Evolutionary conservation across 2,797 vertebrate genomes (phyloP).

Genomic region (Cynodonichthys magdalenae): DNA sequence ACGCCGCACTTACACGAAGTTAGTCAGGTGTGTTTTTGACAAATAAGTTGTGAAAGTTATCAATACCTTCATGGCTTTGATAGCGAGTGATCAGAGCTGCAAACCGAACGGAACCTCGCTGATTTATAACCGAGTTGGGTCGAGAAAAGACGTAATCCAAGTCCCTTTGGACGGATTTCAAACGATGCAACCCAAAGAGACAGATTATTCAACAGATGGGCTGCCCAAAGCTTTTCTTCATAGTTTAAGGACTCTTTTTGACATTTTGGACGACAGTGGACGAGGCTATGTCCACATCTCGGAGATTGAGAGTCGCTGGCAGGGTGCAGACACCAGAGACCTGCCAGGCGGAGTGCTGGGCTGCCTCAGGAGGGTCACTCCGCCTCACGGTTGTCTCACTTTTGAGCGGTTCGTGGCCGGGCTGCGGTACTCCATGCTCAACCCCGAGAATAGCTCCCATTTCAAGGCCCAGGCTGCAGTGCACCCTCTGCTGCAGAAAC

Average conservation of each 20-base stretch:
- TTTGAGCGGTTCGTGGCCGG: slow-evolving; percentile 94
- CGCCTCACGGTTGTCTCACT: slow-evolving; percentile 90
- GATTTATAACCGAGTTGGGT: slow-evolving; percentile 49
- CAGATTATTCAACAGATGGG: slow-evolving; percentile 80
- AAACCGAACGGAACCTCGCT: slow-evolving; percentile 58
- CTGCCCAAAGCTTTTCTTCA: slow-evolving; percentile 90
- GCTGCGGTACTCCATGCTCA: slow-evolving; percentile 87
- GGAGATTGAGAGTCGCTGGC: slow-evolving; percentile 97
- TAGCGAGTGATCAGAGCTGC: slow-evolving; percentile 73
- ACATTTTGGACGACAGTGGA: slow-evolving; percentile 91
- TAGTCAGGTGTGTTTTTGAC: slow-evolving; percentile 18
- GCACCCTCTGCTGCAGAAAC: slow-evolving; percentile 59
- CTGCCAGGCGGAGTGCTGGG: slow-evolving; percentile 88
- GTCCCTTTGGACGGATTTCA: slow-evolving; percentile 38
- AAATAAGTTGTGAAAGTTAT: neutral
- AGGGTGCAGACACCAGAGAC: slow-evolving; percentile 85
- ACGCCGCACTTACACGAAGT: neutral
- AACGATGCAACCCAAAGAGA: slow-evolving; percentile 65
- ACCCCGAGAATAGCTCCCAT: slow-evolving; percentile 73
- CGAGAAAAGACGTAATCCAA: slow-evolving; percentile 48
- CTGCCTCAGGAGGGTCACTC: slow-evolving; percentile 86
- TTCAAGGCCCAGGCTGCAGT: slow-evolving; percentile 57
- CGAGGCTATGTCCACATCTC: slow-evolving; percentile 90
- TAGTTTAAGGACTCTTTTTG: slow-evolving; percentile 92
- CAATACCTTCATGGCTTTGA: slow-evolving; percentile 66